Conservation (phyloP, 2,888 invertebrate species). For the Flexamia atlantica region DNA sequence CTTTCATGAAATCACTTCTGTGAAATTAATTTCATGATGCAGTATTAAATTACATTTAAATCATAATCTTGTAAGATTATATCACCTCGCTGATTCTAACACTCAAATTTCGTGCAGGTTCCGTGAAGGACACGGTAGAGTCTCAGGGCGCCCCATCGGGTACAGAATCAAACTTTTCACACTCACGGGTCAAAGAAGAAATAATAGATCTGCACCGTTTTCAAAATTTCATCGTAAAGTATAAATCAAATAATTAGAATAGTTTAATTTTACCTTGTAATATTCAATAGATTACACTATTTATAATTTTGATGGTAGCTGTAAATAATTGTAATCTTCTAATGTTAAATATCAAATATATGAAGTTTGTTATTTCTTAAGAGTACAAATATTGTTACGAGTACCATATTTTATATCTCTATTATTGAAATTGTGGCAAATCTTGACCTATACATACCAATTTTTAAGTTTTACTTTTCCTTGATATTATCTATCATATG, state of each 20-base stretch:
- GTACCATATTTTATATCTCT: constrained; percentile 39
- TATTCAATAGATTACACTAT: not conserved
- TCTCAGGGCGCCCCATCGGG: not conserved
- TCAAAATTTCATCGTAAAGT: constrained; percentile 28
- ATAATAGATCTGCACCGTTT: constrained; percentile 19
- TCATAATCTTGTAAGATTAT: too few relatives aligned
- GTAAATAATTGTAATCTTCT: not conserved
- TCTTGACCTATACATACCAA: not conserved
- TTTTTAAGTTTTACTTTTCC: not conserved
- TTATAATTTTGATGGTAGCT: not conserved
- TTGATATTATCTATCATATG: not conserved
- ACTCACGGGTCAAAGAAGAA: constrained; percentile 5
- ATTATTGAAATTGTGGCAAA: not conserved
- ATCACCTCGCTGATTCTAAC: constrained; percentile 16
- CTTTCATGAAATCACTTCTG: too few relatives aligned
- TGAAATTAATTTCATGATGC: too few relatives aligned
- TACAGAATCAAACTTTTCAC: constrained; percentile 30
- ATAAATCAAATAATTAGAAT: constrained; percentile 11
- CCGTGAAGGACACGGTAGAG: too few relatives aligned
- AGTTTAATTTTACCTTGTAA: constrained; percentile 8
- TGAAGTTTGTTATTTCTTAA: not conserved
- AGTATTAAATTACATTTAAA: too few relatives aligned
- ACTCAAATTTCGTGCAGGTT: constrained; percentile 20
- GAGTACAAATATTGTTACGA: constrained; percentile 26
- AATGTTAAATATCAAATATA: constrained; percentile 4